Evolutionary conservation across 92 coral and sea anemone genomes (phyloP), one percentile per base, ranked within the genome.

Genomic region (Virgularia gustaviana): DNA sequence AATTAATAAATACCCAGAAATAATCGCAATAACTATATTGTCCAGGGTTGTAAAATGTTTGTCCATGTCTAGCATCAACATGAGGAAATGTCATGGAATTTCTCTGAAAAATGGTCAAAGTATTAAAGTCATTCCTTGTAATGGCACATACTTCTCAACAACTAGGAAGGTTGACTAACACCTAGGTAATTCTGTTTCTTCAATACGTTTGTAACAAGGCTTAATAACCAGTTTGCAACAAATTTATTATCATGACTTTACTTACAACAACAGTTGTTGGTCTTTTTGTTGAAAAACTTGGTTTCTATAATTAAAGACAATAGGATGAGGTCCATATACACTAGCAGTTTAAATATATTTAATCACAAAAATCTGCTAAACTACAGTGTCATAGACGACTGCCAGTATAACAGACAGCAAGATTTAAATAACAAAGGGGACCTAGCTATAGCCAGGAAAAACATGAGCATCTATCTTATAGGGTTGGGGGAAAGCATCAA

Each of bases 41-140:
- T 31, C 75, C 75, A 49, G 75, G 60, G 38, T 68, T 68, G 24
- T 45, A 68, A 29, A 68, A 35, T 16, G 75, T 68, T 38, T 68
- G 75, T 20, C 75, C 75, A 49, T 68, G 75, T 51, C 34, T 32
- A 0, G 75, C 31, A 33, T 68, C 75, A 12, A 61, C 57, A 51
- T 68, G 29, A 6, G 75, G 75, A 51, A 68, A 68, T 68, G 75
- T 68, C 75, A 68, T 68, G 45, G 24, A 68, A 61, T 68, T 68
- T 49, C 75, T 49, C 75, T 68, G 12, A 34, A 49, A 35, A 49
- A 39, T 15, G 8, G 45, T 39, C 45, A 39, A 39, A 39, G 45
- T 39, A 39, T 39, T 7, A 39, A n/a, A n/a, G n/a, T n/a, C n/a
- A n/a, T n/a, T n/a, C n/a, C n/a, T n/a, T n/a, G n/a, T n/a, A n/a